A percentile compares a stretch with the other conserved stretches of the same genome.
These are phyloP conservation scores for Psilopsiagon aymara DNA, from an alignment of 2,113 vertebrate species.

Conservation along the genomic window DNA sequence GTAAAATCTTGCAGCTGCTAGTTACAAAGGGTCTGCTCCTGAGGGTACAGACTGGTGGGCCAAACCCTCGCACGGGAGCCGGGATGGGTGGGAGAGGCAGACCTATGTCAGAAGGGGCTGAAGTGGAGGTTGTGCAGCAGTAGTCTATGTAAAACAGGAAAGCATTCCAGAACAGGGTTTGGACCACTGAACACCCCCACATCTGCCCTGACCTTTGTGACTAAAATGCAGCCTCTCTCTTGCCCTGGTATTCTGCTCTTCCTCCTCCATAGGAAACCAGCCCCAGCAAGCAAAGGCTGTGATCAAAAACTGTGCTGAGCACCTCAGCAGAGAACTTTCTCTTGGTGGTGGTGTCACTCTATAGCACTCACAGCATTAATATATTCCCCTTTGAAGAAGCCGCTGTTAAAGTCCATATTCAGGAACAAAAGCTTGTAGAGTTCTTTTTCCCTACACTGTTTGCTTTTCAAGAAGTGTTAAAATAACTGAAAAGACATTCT, in stretches of 20 bases:
- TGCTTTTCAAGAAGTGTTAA: background rate
- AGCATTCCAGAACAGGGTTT: background rate
- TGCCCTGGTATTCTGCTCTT: background rate
- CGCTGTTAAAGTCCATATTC: background rate
- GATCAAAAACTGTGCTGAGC: background rate
- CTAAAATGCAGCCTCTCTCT: background rate
- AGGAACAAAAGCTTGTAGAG: background rate
- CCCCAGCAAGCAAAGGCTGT: background rate
- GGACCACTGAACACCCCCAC: background rate
- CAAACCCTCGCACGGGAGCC: background rate
- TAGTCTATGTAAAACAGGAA: background rate
- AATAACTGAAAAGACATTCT: background rate
- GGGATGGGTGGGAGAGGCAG: background rate
- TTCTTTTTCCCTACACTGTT: background rate
- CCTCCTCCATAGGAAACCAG: background rate
- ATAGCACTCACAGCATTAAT: background rate
- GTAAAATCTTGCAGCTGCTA: background rate
- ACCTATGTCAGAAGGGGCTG: background rate
- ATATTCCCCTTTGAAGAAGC: background rate
- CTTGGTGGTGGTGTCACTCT: background rate
- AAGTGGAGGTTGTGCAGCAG: accelerated
- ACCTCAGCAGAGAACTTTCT: background rate
- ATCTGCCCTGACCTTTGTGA: background rate
- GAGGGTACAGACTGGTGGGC: background rate
- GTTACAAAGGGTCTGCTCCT: background rate